Base-by-base conservation (phyloP, 2,888 invertebrate species). In the Leucophenga montana region DNA sequence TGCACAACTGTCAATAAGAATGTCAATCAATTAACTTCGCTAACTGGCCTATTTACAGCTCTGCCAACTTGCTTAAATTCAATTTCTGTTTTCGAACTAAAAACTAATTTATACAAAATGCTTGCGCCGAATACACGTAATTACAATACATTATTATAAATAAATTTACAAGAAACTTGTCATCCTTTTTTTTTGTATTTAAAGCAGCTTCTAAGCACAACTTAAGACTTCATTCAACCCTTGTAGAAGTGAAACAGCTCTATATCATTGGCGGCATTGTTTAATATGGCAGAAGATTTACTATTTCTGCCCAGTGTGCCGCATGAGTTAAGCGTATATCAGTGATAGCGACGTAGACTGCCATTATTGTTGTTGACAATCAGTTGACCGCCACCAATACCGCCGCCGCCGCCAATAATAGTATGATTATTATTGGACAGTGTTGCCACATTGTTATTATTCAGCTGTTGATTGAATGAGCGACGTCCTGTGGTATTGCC, bases 261-360 rank as follows among this genome's bases (percentile, higher is more conserved):
- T 53, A 86, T 84, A 62, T 84, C 82, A 66, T 75, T 67, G 72
- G 67, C 59, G 46, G 72, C 13, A 67, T 13, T 71, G 33, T 16
- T 70, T 68, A 20, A 74, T 67, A 0, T 64, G 61, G 68, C 20
- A 16, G 22, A 50, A 44, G 57, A 20, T 69, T 54, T 67, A 56
- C 66, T 70, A 66, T 44, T 74, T 78, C 81, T 82, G n/a, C 83
- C 82, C 68, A 82, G 44, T 9, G 80, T 76, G 76, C 75, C 79
- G 75, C 86, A 83, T 77, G 82, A 77, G 70, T 85, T 85, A 1
- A 84, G 76, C 71, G 87, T 77, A 75, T 87, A 87, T 87, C 87
- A 87, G 87, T 87, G 87, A 74, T 85, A 87, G 39, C 86, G 86
- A 14, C 87, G 77, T 72, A 88, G 76, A 56, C 88, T 87, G 46